Percentiles rank a stretch among this genome's conserved stretches.
phyloP scores from a whole-genome alignment of 2,113 vertebrate genomes.

The Eurypyga helias region DNA sequence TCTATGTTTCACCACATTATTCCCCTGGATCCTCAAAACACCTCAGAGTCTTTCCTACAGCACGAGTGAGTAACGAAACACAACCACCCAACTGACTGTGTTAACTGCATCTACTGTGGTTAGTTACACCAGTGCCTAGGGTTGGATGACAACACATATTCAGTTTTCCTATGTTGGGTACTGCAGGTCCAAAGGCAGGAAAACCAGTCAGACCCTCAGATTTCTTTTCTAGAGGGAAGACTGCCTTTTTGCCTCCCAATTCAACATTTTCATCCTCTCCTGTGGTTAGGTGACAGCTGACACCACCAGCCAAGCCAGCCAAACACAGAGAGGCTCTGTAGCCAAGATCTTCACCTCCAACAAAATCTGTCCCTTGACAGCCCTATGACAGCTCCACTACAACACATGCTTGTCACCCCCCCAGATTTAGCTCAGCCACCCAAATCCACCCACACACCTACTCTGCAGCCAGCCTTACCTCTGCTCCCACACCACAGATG shows the following conservation, averaged over 20 bases:
- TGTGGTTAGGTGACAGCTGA: background rate
- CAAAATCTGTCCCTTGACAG: background rate
- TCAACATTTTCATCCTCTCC: background rate
- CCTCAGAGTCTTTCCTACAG: background rate
- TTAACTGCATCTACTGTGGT: background rate
- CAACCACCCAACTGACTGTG: background rate
- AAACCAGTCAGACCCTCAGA: background rate
- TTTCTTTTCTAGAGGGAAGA: background rate
- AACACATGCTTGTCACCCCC: fast-evolving
- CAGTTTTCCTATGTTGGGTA: background rate
- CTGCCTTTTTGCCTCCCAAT: background rate
- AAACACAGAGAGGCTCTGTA: background rate
- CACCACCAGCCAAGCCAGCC: background rate
- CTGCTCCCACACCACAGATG: background rate
- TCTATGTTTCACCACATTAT: background rate
- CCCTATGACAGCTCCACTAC: background rate
- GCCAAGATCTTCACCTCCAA: background rate
- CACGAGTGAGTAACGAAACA: background rate
- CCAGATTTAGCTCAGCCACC: background rate
- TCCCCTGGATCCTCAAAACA: background rate
- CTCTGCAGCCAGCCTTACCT: background rate
- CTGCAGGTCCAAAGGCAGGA: background rate
- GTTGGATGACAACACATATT: background rate
- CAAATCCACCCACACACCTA: background rate
- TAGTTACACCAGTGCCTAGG: background rate